Evolutionary conservation across 2,888 invertebrate genomes (phyloP), one percentile per base, ranked within the genome.

Genomic region (Ophioninae sp.): DNA sequence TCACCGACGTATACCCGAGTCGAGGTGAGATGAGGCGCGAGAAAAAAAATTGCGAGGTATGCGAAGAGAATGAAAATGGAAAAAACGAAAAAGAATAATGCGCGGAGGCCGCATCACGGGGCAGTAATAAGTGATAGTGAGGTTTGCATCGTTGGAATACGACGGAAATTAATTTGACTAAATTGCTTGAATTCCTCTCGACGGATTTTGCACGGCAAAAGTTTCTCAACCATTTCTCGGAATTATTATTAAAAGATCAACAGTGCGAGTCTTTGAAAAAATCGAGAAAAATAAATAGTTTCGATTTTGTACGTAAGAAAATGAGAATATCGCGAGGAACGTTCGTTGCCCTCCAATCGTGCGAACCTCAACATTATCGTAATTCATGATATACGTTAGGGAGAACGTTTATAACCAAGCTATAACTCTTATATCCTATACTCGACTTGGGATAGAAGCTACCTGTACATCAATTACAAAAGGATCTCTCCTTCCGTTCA

Each of bases 1-100:
- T 80, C 79, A 83, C 80, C 83, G 83, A 83, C 76, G 17, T 17
- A 80, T 79, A 69, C 67, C 79, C 62, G 39, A 59, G 7, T 70
- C 57, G 61, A 21, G 61, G 59, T 17, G 61, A 50, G 61, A 81
- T 37, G 57, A 57, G 77, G 56, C 30, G 30, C 37, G 74, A 65
- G 77, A 64, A 61, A 44, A 56, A 17, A 23, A n/a, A n/a, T n/a
- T 17, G 7, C 37, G 41, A 39, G 10, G 20, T 68, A 68, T 10
- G 30, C 37, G 17, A 62, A 65, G 50, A 30, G 30, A 30, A 30
- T 30, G 30, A 30, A 30, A 30, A 70, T 23, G 8, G 3, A 50
- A 44, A 17, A 37, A 10, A 23, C 41, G 65, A 20, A 61, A 56
- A 67, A 21, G 21, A 70, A 21, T 6, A 50, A 23, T 7, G 37